phyloP scores from a whole-genome alignment of 2,113 vertebrate species.

The Hiodon tergisus region DNA sequence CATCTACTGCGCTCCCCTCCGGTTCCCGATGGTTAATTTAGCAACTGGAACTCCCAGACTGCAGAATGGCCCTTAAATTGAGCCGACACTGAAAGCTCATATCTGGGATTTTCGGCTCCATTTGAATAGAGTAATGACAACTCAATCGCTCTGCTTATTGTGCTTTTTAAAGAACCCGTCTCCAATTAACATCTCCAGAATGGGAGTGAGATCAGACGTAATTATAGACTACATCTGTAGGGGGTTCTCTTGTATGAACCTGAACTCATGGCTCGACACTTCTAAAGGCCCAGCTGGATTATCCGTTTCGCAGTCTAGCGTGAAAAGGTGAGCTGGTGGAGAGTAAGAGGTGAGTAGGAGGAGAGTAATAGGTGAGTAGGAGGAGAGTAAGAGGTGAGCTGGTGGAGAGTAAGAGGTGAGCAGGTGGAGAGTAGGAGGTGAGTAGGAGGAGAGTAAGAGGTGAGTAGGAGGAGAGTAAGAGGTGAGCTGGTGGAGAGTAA shows the following conservation, averaged over 20 bases:
- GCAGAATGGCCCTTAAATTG: background rate
- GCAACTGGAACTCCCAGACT: background rate
- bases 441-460: background rate
- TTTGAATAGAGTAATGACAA: background rate
- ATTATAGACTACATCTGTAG: background rate
- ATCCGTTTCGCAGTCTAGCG: background rate
- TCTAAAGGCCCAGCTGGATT: background rate
- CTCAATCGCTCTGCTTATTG: too few species aligned
- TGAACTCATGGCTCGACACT: too few species aligned
- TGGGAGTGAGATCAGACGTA: background rate
- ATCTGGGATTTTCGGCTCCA: background rate
- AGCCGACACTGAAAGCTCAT: background rate
- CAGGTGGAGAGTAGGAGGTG: background rate
- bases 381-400: too few species aligned
- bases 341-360: background rate
- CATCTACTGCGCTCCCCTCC: background rate
- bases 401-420: background rate
- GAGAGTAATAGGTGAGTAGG: background rate
- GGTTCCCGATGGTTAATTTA: conserved; percentile 1
- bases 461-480: background rate
- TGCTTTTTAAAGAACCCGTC: too few species aligned
- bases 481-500: background rate
- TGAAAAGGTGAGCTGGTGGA: background rate
- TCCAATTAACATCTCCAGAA: background rate
- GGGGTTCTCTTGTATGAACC: background rate